Conservation (phyloP, 64 coral and sea anemone species). For the Porites lutea region DNA sequence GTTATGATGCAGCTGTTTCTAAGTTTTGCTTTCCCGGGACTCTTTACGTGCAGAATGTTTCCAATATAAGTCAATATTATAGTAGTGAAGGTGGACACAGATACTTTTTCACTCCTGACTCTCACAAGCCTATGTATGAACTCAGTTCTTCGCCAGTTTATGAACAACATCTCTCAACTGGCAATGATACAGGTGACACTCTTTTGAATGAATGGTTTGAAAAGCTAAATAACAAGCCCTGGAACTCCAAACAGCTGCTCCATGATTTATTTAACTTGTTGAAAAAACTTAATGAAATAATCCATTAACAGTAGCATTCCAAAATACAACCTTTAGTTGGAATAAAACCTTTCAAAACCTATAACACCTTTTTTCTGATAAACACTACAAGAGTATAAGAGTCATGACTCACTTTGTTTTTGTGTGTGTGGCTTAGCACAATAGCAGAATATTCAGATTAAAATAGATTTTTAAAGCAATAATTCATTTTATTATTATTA, state of each 20-base stretch:
- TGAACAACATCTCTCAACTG: slow-evolving; percentile 46
- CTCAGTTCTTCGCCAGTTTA: slow-evolving; percentile 51
- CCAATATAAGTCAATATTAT: slow-evolving; percentile 51
- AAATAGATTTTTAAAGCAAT: too few relatives aligned
- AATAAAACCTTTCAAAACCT: too few relatives aligned
- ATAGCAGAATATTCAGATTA: too few relatives aligned
- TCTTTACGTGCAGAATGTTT: slow-evolving; percentile 51
- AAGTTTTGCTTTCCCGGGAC: slow-evolving; percentile 52
- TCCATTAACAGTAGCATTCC: not conserved
- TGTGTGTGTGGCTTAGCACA: too few relatives aligned
- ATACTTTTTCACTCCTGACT: slow-evolving; percentile 64
- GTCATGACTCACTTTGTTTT: too few relatives aligned
- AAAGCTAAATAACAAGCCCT: slow-evolving; percentile 57
- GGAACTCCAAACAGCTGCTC: slow-evolving; percentile 69
- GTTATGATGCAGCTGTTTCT: slow-evolving; percentile 62
- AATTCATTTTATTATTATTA: too few relatives aligned
- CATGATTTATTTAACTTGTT: slow-evolving; percentile 45
- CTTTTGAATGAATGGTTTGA: slow-evolving; percentile 60
- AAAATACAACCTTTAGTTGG: not conserved
- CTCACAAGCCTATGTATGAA: slow-evolving; percentile 74
- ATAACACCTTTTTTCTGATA: too few relatives aligned
- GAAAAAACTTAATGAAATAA: slow-evolving; percentile 36
- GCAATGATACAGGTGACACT: slow-evolving; percentile 44
- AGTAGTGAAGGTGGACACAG: slow-evolving; percentile 1
- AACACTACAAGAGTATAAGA: too few relatives aligned